Conservation (phyloP, 1,140 invertebrate genomes). For the Micrasema minimum region DNA sequence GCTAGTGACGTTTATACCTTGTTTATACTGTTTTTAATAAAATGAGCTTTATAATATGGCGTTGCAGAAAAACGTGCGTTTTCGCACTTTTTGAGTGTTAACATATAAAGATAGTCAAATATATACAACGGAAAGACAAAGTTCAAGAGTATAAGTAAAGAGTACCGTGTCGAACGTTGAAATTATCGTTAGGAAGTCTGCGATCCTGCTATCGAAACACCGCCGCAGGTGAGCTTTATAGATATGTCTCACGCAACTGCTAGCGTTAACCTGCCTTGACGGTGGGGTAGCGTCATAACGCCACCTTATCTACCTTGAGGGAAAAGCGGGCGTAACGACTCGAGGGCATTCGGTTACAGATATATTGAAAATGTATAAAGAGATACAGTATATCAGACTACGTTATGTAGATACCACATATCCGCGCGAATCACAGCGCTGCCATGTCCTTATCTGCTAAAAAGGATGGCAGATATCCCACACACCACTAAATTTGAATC, state of each 20-base stretch:
- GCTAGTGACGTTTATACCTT: too few species aligned
- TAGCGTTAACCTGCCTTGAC: background rate
- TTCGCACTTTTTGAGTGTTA: too few species aligned
- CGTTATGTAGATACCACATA: slow-evolving; percentile 4
- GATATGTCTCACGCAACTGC: background rate
- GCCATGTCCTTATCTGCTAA: slow-evolving; percentile 9
- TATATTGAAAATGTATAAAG: slow-evolving; percentile 24
- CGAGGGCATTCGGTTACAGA: slow-evolving; percentile 14
- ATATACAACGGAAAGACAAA: too few species aligned
- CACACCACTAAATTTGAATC: background rate
- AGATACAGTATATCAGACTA: background rate
- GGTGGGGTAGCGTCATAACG: slow-evolving; percentile 9
- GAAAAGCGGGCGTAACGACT: slow-evolving; percentile 1
- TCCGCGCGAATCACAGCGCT: background rate
- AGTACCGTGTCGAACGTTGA: too few species aligned
- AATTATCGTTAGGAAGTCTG: too few species aligned
- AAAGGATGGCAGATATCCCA: slow-evolving; percentile 2
- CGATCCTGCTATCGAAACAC: too few species aligned
- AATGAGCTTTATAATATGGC: too few species aligned
- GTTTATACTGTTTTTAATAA: too few species aligned
- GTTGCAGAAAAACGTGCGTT: too few species aligned
- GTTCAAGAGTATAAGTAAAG: too few species aligned
- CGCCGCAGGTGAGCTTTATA: background rate
- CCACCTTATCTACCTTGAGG: slow-evolving; percentile 1
- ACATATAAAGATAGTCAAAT: too few species aligned